Conservation (phyloP, 1,140 invertebrate species). For the Drosophila miranda region DNA sequence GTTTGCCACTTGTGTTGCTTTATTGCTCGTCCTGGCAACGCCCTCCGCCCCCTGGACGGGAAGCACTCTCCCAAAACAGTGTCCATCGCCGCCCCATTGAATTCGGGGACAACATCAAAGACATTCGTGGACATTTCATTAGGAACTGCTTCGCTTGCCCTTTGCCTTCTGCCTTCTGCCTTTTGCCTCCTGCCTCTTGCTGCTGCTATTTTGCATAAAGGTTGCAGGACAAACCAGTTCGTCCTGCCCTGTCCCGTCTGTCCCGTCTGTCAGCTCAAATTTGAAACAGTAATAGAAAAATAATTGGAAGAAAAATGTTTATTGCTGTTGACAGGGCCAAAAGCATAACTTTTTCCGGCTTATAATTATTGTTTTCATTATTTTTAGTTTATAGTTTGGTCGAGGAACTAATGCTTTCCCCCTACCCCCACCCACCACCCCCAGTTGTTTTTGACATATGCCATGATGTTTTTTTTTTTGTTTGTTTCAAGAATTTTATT, state of each 20-base stretch:
- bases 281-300: slow-evolving; percentile 20
- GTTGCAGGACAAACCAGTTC: slow-evolving; percentile 37
- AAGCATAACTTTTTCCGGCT: slow-evolving; percentile 51
- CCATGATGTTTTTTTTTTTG: neutral
- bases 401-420: too few species aligned
- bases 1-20: slow-evolving; percentile 44
- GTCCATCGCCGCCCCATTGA: slow-evolving; percentile 23
- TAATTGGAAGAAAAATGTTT: slow-evolving; percentile 30
- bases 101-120: slow-evolving; percentile 61
- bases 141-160: slow-evolving; percentile 45
- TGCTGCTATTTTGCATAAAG: slow-evolving; percentile 41
- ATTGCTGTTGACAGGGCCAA: slow-evolving; percentile 11
- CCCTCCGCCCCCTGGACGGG: neutral
- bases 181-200: slow-evolving; percentile 10
- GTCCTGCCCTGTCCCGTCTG: too few species aligned
- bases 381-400: slow-evolving; percentile 55
- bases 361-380: slow-evolving; percentile 54
- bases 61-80: neutral
- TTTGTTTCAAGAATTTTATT: slow-evolving; percentile 42
- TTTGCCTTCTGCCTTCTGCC: slow-evolving; percentile 8
- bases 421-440: neutral
- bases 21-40: slow-evolving; percentile 30
- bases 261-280: slow-evolving; percentile 43
- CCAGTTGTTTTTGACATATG: slow-evolving; percentile 35
- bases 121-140: slow-evolving; percentile 57